Base-by-base conservation (phyloP, 2,888 invertebrate genomes). In the Noctua fimbriata region DNA sequence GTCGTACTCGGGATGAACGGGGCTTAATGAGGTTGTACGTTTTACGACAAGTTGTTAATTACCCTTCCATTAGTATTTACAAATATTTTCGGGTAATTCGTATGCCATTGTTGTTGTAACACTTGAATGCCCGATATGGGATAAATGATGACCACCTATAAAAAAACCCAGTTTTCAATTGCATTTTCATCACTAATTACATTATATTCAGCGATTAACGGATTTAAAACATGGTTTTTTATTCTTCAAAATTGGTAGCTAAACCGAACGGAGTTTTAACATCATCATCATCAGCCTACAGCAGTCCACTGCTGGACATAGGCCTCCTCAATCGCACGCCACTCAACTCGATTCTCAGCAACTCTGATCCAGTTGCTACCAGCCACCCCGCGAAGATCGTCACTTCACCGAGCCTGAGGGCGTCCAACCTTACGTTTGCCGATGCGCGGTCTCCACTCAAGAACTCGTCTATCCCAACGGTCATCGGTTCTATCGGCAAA, bases 1-100 rank as follows among this genome's bases (percentile, higher is more conserved):
- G 72, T 63, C 49, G 69, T 44, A 73, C 63, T 73, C 58, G 65
- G 72, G 60, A 85, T 83, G 49, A 82, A 52, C 78, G 44, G 44
- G 32, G 36, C 52, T 47, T 78, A 78, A 86, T 82, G 36, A 72
- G 49, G 14, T 65, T 36, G 69, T 71, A 70, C 36, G 32, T 73
- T 69, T 84, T 70, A 70, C 24, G n/a, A 44, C 16, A 52, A 76
- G 24, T 79, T 67, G 52, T 71, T 75, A 63, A 67, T 86, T 63
- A 69, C 52, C 44, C 36, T 60, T 44, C 32, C 10, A 67, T 77
- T 44, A 67, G 67, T 67, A 21, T 78, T 67, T 16, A 78, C 44
- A 52, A n/a, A 78, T n/a, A 36, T 76, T 60, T 69, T 12, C 18
- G 67, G 28, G 36, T 75, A 14, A 32, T 67, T 49, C 1, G 16